phyloP scores from a whole-genome alignment of 2,888 invertebrate genomes.

The Alloplasta piceator region DNA sequence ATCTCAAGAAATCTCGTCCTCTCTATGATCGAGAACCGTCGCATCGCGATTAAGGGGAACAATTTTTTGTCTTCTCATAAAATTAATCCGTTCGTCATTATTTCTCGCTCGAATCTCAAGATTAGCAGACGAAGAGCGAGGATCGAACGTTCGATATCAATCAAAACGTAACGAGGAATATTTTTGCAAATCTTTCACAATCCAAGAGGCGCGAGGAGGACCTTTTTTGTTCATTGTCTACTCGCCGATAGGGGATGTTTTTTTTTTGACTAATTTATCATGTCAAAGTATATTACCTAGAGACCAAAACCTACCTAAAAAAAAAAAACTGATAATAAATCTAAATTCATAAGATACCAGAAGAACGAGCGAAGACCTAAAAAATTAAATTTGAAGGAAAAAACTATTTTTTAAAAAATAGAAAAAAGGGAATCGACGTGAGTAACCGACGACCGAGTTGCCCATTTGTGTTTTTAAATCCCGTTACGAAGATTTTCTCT shows the following conservation, averaged over 20 bases:
- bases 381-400: constrained; percentile 37
- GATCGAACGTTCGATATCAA: constrained; percentile 54
- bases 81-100: background rate
- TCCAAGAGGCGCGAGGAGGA: constrained; percentile 77
- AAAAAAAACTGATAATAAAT: constrained; percentile 70
- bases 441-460: constrained; percentile 64
- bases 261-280: constrained; percentile 39
- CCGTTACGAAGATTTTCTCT: constrained; percentile 1
- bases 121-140: constrained; percentile 49
- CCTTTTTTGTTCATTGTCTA: constrained; percentile 70
- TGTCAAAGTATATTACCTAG: constrained; percentile 71
- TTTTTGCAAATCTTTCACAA: constrained; percentile 71
- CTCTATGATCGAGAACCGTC: constrained; percentile 45
- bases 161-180: constrained; percentile 57
- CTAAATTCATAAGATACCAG: constrained; percentile 74
- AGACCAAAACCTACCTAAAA: constrained; percentile 77
- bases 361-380: constrained; percentile 67
- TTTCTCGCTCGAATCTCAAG: constrained; percentile 19
- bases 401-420: background rate
- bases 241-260: constrained; percentile 73
- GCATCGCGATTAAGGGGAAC: constrained; percentile 14
- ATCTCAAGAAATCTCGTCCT: constrained; percentile 48
- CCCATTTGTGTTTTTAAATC: constrained; percentile 28
- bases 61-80: background rate
- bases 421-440: constrained; percentile 35